Percentiles rank a stretch among this genome's conserved stretches.
Evolutionary conservation across 2,797 vertebrate species (phyloP).

Genomic region (Syngnathus acus): DNA sequence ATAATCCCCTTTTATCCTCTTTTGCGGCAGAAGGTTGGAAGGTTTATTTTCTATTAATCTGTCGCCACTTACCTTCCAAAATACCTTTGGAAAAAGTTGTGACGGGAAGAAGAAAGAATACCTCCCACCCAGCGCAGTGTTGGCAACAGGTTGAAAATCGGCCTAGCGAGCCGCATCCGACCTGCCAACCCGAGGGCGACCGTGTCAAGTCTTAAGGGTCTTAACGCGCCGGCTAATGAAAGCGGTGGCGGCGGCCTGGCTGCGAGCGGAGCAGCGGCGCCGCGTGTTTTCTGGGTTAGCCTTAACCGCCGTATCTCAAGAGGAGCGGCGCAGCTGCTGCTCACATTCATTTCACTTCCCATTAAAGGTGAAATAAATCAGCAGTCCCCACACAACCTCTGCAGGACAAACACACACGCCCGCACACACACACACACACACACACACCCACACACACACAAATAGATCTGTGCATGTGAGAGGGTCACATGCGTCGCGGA

Average conservation of each 20-base stretch:
- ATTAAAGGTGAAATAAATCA: constrained; percentile 75
- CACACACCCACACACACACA: constrained; percentile 11
- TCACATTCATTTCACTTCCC: constrained; percentile 73
- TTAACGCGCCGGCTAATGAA: constrained; percentile 35
- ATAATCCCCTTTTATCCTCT: constrained; percentile 63
- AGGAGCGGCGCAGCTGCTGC: constrained; percentile 69
- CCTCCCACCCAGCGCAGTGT: constrained; percentile 5
- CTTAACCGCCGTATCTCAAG: constrained; percentile 57
- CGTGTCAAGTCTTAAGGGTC: neutral
- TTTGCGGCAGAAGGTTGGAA: constrained; percentile 46
- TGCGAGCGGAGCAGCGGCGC: constrained; percentile 32
- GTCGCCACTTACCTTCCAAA: constrained; percentile 48
- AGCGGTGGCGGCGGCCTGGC: constrained; percentile 33
- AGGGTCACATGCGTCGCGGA: constrained; percentile 44
- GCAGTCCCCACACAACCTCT: constrained; percentile 52
- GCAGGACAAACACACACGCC: constrained; percentile 39
- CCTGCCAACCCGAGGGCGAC: neutral
- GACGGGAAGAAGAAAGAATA: constrained; percentile 20
- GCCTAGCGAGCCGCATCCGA: neutral
- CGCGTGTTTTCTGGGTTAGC: constrained; percentile 65
- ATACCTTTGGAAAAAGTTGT: constrained; percentile 38
- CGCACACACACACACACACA: neutral
- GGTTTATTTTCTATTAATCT: constrained; percentile 62
- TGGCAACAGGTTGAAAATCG: constrained; percentile 2
- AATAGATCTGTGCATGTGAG: neutral